Evolutionary conservation across 2,113 vertebrate genomes (phyloP), one percentile per base, ranked within the genome.

Genomic region (Coreoperca whiteheadi): DNA sequence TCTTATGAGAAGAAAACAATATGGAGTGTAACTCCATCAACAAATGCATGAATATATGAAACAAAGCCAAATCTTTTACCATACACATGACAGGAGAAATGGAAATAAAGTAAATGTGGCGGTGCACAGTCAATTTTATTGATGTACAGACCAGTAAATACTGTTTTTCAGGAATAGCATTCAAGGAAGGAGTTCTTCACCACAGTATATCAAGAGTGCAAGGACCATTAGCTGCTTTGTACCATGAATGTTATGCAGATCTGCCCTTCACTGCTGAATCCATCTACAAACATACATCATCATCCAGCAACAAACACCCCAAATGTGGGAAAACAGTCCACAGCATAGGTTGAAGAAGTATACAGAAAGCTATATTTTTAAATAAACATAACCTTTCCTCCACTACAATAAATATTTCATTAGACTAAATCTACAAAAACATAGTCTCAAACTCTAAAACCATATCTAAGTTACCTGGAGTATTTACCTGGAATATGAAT

Each of bases 41-140:
- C 20, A 74, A 77, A 70, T 69, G 41, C 39, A 43, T 74, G 8
- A 1, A 37, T 54, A 63, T 57, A 56, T 34, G 39, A 28, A 72
- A 66, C 28, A 57, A 64, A 28, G 18, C 25, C 34, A 39, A 34
- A 23, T 14, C 20, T 2, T 34, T 1, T 3, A 41, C 32, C 32
- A 34, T 60, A 67, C 32, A 74, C 21, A 74, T 77, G 48, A 72
- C 65, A 83, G 53, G 74, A 90, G 61, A 79, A 54, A 34, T 43
- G 43, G 46, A 83, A 11, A 25, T 82, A 75, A 76, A 82, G 71
- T 77, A 74, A 89, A 94, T 88, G 16, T 46, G 43, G 83, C 94
- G 93, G 90, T 95, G 96, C 96, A 97, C 94, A 94, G 79, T 96
- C 85, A 96, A 88, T 95, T 97, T 97, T 98, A 97, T 97, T 98